Percentiles rank a stretch among this genome's conserved stretches.
These are phyloP conservation scores for Gallinago undulata DNA, from an alignment of 2,113 vertebrate species.

Conservation along the genomic window DNA sequence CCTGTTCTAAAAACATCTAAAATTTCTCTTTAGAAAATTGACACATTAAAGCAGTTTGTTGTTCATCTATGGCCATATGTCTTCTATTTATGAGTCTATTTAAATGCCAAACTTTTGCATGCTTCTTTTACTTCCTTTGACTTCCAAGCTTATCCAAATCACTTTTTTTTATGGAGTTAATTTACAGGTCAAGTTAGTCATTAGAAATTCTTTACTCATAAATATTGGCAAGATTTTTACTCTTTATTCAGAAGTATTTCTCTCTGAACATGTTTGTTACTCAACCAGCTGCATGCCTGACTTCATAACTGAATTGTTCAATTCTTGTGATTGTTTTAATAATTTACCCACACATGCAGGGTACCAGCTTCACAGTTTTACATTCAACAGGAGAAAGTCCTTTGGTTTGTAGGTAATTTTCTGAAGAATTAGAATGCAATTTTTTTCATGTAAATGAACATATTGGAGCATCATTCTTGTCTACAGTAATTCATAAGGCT, in stretches of 20 bases:
- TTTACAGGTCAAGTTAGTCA: background rate
- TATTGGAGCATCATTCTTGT: background rate
- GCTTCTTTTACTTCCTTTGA: slow-evolving; percentile 9
- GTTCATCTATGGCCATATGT: background rate
- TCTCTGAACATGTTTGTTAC: background rate
- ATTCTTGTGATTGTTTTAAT: background rate
- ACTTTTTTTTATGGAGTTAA: background rate
- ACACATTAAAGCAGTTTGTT: background rate
- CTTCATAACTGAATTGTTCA: background rate
- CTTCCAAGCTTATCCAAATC: background rate
- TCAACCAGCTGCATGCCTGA: background rate
- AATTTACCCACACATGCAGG: background rate
- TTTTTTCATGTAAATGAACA: background rate
- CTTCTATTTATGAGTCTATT: background rate
- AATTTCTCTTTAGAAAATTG: background rate
- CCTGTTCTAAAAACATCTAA: background rate
- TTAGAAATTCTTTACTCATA: background rate
- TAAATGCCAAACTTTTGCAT: background rate
- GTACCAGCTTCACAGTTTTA: background rate
- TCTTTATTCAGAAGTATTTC: background rate
- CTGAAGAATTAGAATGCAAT: background rate
- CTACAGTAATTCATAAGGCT: background rate
- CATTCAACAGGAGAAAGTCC: background rate
- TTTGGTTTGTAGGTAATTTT: background rate
- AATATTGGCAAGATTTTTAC: background rate